Evolutionary conservation across 2,888 invertebrate genomes (phyloP), one percentile per base, ranked within the genome.

Genomic region (Empis stercorea): DNA sequence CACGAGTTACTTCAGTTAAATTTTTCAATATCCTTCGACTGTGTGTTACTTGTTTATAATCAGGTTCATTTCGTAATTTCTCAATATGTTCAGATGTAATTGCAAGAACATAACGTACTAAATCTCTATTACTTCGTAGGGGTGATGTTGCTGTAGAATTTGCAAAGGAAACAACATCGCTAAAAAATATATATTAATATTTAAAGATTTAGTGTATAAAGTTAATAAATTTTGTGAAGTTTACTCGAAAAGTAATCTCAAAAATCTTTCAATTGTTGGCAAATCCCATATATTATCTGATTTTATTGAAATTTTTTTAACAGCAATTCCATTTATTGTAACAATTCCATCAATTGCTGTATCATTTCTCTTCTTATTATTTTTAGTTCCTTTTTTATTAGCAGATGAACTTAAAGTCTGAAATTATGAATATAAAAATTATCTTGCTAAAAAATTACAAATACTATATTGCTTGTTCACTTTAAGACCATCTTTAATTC

Each of bases 41-140:
- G 14, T 64, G 61, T 3, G 59, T 49, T 10, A 66, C 51, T 49
- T 68, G 65, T 48, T 65, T 65, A 32, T 64, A 65, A 13, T 59
- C 57, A 0, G 65, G 65, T 49, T 65, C 61, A 30, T 54, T 52
- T 13, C 63, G 65, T 17, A 66, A 57, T 9, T 48, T 48, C 50
- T 62, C 60, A 3, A 68, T 52, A 34, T 59, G 60, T 3, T 45
- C 42, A 1, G 55, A 52, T 0, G 63, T 50, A 7, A 60, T 53
- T 56, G 73, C 70, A 23, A 79, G 59, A 10, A 75, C 64, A 54
- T 76, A 79, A n/a, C 71, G 70, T 49, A 76, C 75, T 38, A 80
- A 65, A 9, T 74, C 73, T 1, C 62, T 60, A 44, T 75, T 72
- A 11, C 71, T 67, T 55, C 73, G 72, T 27, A 80, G 55, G 30